phyloP scores from a whole-genome alignment of 1,140 invertebrate species.

The Penaeus japonicus region DNA sequence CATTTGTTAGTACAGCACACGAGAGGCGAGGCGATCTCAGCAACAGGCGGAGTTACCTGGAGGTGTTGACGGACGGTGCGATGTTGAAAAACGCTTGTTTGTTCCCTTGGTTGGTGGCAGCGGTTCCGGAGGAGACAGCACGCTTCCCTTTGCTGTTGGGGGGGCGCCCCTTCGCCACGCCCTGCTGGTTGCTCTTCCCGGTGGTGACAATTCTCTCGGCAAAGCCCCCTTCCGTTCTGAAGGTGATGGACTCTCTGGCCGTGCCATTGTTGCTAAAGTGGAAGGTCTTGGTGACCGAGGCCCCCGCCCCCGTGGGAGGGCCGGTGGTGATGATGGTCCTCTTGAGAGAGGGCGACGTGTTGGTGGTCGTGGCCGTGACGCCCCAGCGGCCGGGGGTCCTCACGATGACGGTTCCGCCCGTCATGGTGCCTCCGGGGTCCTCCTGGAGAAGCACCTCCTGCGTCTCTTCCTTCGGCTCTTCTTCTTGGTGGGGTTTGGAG shows the following conservation, averaged over 20 bases:
- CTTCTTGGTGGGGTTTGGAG: constrained; percentile 20
- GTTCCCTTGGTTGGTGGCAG: no score
- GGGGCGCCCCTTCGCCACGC: no score
- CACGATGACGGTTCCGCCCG: constrained; percentile 20
- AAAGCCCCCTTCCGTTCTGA: background rate
- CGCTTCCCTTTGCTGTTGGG: no score
- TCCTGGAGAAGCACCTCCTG: constrained; percentile 30
- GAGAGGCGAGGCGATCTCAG: no score
- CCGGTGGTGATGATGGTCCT: background rate
- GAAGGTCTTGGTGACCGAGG: constrained; percentile 11
- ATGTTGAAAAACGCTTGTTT: no score
- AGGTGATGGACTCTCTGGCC: no score
- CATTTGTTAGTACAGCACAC: no score
- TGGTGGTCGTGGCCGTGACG: background rate
- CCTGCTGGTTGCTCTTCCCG: background rate
- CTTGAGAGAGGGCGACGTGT: background rate
- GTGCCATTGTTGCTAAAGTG: background rate
- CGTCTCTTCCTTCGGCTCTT: constrained; percentile 14
- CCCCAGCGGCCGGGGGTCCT: constrained; percentile 33
- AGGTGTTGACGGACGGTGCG: no score
- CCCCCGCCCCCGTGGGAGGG: background rate
- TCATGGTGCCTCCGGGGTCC: constrained; percentile 18
- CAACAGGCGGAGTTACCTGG: no score
- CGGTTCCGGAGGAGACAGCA: no score
- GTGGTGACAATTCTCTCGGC: background rate